phyloP scores from a whole-genome alignment of 2,113 vertebrate species.

The Scalopus aquaticus region DNA sequence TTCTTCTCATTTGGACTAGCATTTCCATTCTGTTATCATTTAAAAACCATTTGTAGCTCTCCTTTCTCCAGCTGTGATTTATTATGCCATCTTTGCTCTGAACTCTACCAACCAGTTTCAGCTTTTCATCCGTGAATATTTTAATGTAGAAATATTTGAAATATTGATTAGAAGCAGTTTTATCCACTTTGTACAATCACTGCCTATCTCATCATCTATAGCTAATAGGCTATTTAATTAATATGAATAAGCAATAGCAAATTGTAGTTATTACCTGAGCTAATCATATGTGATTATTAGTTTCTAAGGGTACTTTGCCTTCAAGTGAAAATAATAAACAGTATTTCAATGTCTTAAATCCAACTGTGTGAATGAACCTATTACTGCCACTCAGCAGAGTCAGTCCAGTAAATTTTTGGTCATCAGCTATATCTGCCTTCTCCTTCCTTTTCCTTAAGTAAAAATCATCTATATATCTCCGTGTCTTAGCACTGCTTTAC shows the following conservation, averaged over 20 bases:
- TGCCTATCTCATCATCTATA: neutral
- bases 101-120: neutral
- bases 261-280: neutral
- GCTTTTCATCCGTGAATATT: neutral
- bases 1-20: neutral
- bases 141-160: neutral
- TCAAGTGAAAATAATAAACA: neutral
- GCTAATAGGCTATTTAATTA: neutral
- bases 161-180: neutral
- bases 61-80: neutral
- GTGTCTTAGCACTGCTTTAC: neutral
- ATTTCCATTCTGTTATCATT: neutral
- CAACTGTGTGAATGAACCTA: neutral
- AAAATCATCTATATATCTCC: neutral
- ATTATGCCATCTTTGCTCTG: neutral
- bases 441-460: neutral
- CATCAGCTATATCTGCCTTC: neutral
- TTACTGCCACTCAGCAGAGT: neutral
- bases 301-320: neutral
- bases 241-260: neutral
- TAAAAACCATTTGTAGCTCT: neutral
- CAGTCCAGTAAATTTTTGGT: neutral
- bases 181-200: neutral
- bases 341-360: neutral
- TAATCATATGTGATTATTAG: neutral